Conservation (phyloP, 2,888 invertebrate genomes). For the Agrotis puta region DNA sequence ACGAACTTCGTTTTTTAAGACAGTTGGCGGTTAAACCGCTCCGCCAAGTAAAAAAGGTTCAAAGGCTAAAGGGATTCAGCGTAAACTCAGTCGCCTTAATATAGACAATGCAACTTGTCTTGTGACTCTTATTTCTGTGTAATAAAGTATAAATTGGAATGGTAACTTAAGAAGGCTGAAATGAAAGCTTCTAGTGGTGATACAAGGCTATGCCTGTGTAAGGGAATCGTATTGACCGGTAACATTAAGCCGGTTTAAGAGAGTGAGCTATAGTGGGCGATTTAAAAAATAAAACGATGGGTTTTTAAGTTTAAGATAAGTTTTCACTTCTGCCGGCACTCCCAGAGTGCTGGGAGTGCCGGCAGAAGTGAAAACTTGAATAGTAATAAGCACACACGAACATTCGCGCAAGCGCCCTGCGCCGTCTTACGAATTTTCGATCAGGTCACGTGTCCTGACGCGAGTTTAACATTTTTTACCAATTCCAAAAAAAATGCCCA, state of each 20-base stretch:
- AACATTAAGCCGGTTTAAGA: constrained; percentile 4
- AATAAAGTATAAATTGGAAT: background rate
- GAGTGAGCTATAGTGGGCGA: background rate
- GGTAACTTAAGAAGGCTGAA: constrained; percentile 12
- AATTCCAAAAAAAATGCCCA: no score
- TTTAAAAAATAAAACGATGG: no score
- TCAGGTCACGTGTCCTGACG: no score
- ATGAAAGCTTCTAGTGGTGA: constrained; percentile 22
- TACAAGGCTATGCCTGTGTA: constrained; percentile 26
- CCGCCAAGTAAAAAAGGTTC: constrained; percentile 31
- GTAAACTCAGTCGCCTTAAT: constrained; percentile 21
- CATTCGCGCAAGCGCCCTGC: no score
- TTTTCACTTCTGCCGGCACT: no score
- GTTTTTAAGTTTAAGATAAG: no score
- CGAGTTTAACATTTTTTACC: no score
- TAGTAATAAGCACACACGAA: no score
- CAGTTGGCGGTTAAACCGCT: constrained; percentile 26
- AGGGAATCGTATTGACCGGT: constrained; percentile 33
- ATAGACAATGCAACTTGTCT: constrained; percentile 9
- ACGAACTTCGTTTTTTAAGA: constrained; percentile 33
- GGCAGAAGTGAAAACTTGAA: no score
- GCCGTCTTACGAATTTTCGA: no score
- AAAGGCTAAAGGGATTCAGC: constrained; percentile 27
- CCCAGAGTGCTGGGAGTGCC: no score
- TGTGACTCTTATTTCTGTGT: background rate